Evolutionary conservation across 2,888 invertebrate genomes (phyloP).

Genomic region (Apantesis nais): DNA sequence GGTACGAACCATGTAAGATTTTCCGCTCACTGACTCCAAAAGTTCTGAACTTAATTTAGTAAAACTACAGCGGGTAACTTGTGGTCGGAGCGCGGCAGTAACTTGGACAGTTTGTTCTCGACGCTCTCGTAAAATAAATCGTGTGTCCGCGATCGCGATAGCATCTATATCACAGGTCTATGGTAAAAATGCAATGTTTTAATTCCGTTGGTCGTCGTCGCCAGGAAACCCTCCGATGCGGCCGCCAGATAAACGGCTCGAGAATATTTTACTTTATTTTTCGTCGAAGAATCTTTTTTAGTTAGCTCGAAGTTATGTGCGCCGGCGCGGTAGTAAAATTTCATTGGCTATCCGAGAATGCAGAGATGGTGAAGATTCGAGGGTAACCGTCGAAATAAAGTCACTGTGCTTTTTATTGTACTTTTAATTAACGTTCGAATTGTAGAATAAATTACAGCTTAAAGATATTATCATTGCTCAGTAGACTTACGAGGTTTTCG

Average conservation of each 20-base stretch:
- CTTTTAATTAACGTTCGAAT: conserved; percentile 38
- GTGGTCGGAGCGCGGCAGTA: conserved; percentile 16
- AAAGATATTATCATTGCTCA: conserved; percentile 9
- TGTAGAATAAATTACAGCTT: conserved; percentile 34
- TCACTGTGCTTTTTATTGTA: conserved; percentile 53
- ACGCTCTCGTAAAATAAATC: conserved; percentile 63
- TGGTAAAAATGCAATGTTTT: conserved; percentile 80
- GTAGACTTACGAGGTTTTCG: conserved; percentile 11
- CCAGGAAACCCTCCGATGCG: conserved; percentile 67
- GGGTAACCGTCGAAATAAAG: conserved; percentile 59
- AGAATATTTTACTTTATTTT: conserved; percentile 46
- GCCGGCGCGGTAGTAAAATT: conserved; percentile 64
- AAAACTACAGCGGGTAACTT: conserved; percentile 26
- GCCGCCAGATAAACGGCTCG: conserved; percentile 52
- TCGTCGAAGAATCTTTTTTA: conserved; percentile 52
- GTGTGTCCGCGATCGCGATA: conserved; percentile 52
- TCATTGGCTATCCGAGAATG: conserved; percentile 62
- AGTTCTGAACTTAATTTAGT: conserved; percentile 21
- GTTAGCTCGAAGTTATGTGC: conserved; percentile 61
- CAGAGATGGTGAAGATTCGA: conserved; percentile 54
- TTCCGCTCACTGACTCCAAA: conserved; percentile 33
- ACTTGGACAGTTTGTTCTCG: conserved; percentile 23
- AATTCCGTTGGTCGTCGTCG: conserved; percentile 64
- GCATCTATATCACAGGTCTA: conserved; percentile 56
- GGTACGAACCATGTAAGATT: conserved; percentile 27